Base-by-base conservation (phyloP, 2,113 vertebrate genomes). In the Sylvilagus bachmani region DNA sequence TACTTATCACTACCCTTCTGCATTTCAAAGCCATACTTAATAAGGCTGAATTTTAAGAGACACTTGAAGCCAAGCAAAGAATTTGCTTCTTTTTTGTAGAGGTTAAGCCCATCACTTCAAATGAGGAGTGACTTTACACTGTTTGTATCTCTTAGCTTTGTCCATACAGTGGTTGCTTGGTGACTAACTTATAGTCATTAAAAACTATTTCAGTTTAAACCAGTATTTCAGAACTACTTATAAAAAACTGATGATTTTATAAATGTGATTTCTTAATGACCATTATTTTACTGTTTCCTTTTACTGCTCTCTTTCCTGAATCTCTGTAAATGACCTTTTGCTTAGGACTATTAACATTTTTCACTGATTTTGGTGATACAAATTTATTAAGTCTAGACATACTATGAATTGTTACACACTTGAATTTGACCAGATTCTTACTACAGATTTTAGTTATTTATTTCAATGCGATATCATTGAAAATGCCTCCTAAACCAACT, bases 141-240 rank as follows among this genome's bases (percentile, higher is more conserved):
- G 1, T 22, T 44, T 81, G 7, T 58, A 5, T 53, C 79, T 38
- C 21, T 86, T 69, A 69, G 29, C 27, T 79, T 55, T 86, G 33
- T 70, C 38, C 38, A 29, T 58, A 11, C 33, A 83, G 36, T 80
- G 16, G 3, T 84, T 91, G n/a, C 13, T 8, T 13, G 44, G 29
- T 8, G 24, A 38, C 51, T 61, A 17, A 33, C 70, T 49, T 86
- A 38, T 33, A 79, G 27, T 83, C 0, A 22, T 61, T 89, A 70
- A 87, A 83, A 84, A 53, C 12, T 33, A 38, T 33, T 89, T 93
- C 70, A 49, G 12, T 4, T 62, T 55, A 51, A 96, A 64, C 83
- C 66, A 64, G 16, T 67, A 44, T 80, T 75, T 33, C 12, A 80
- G 16, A 89, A 6, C 27, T 86, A 24, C 17, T 53, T 75, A 44